These are phyloP conservation scores for Amia ocellicauda DNA, from an alignment of 2,113 vertebrate genomes.

Conservation along the genomic window DNA sequence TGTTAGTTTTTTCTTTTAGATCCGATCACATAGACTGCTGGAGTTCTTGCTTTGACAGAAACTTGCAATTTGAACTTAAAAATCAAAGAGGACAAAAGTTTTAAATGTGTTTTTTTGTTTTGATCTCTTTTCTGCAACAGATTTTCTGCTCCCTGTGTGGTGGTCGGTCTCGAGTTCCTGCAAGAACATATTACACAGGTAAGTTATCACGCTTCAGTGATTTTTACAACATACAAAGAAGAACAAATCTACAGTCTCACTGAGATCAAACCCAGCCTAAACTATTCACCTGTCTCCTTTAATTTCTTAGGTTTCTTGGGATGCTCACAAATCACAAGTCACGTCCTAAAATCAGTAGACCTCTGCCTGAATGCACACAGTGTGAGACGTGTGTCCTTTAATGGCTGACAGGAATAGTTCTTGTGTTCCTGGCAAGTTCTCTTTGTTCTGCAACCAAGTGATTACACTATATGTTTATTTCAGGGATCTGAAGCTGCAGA, in stretches of 20 bases:
- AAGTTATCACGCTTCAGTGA: too few relatives aligned
- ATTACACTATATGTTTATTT: too few relatives aligned
- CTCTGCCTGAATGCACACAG: not conserved
- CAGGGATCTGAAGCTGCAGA: slow-evolving; percentile 97
- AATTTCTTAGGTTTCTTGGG: not conserved
- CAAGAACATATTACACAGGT: slow-evolving; percentile 96
- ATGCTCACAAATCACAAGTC: not conserved
- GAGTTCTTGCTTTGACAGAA: too few relatives aligned
- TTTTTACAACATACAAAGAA: too few relatives aligned
- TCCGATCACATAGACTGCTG: too few relatives aligned
- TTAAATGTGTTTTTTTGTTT: not conserved
- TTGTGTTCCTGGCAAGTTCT: too few relatives aligned
- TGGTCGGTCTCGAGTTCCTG: slow-evolving; percentile 95
- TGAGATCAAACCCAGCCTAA: too few relatives aligned
- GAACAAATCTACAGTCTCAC: too few relatives aligned
- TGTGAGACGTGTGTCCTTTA: not conserved
- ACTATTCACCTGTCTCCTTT: not conserved
- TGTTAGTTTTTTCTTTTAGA: too few relatives aligned
- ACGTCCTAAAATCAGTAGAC: not conserved
- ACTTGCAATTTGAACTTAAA: too few relatives aligned
- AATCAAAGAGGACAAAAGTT: too few relatives aligned
- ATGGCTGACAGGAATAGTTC: not conserved
- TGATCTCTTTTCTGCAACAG: slow-evolving; percentile 49
- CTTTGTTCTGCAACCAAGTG: too few relatives aligned
- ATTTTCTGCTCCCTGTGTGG: slow-evolving; percentile 95